Conservation (phyloP, 2,113 vertebrate species). For the Nicator chloris region DNA sequence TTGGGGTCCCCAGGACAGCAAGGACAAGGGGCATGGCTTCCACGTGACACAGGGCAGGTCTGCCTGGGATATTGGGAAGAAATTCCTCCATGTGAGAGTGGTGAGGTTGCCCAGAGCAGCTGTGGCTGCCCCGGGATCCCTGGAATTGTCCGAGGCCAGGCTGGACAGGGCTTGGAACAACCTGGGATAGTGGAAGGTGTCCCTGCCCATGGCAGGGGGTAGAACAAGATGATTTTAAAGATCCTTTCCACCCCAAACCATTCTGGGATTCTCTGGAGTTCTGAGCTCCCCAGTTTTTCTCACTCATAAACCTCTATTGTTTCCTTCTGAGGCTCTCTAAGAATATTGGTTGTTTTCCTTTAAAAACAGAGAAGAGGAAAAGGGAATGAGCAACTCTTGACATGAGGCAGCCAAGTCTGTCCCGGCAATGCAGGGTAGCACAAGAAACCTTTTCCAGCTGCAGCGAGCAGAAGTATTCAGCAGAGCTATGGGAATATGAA, state of each 20-base stretch:
- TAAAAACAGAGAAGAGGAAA: neutral
- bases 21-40: neutral
- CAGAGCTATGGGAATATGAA: neutral
- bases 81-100: neutral
- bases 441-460: neutral
- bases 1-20: rapidly evolving
- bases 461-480: rapidly evolving
- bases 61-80: neutral
- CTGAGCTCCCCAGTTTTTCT: neutral
- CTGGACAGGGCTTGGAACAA: rapidly evolving
- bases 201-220: neutral
- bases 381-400: neutral
- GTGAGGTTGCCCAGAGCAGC: neutral
- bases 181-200: neutral
- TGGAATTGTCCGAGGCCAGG: neutral
- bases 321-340: neutral
- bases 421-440: neutral
- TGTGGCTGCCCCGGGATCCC: neutral
- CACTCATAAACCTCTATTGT: rapidly evolving
- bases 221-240: too few relatives aligned
- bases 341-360: neutral
- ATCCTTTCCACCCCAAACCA: too few relatives aligned
- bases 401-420: neutral
- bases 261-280: neutral
- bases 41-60: neutral